Evolutionary conservation across 2,888 invertebrate species (phyloP).

Genomic region (Epistrophe eligans): DNA sequence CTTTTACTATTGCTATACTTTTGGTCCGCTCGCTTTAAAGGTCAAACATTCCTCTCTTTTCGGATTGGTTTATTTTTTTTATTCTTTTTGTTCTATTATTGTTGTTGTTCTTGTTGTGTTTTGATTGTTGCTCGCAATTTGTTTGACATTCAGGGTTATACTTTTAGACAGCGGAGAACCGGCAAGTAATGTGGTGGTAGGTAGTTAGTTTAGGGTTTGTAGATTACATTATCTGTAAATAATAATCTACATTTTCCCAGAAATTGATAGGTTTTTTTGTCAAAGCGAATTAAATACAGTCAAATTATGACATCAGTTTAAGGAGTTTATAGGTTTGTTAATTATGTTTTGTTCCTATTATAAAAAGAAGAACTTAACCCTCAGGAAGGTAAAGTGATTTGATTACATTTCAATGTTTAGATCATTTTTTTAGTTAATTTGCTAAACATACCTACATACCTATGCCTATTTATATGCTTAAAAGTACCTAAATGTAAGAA

Average conservation of each 20-base stretch:
- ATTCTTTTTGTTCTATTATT: constrained; percentile 9
- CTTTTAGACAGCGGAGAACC: neutral
- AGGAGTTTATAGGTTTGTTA: neutral
- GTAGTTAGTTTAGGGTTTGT: neutral
- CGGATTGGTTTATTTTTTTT: constrained; percentile 13
- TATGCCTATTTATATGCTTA: too few relatives aligned
- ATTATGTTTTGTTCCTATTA: neutral
- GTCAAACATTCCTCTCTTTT: constrained; percentile 63
- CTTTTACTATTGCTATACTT: constrained; percentile 31
- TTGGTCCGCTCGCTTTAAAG: constrained; percentile 62
- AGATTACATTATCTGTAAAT: constrained; percentile 1
- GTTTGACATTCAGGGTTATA: constrained; percentile 1
- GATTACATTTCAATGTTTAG: too few relatives aligned
- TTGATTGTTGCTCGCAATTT: constrained; percentile 66
- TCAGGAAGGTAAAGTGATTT: neutral
- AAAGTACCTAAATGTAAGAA: too few relatives aligned
- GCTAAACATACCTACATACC: too few relatives aligned
- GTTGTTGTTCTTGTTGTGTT: constrained; percentile 19
- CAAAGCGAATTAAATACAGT: constrained; percentile 54
- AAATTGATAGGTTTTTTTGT: constrained; percentile 18
- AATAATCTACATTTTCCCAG: neutral
- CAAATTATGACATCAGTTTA: constrained; percentile 9
- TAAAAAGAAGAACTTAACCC: neutral
- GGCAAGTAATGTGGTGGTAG: neutral
- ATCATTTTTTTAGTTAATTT: too few relatives aligned